Evolutionary conservation across 2,888 invertebrate species (phyloP).

Genomic region (Anagyrus pseudococci): DNA sequence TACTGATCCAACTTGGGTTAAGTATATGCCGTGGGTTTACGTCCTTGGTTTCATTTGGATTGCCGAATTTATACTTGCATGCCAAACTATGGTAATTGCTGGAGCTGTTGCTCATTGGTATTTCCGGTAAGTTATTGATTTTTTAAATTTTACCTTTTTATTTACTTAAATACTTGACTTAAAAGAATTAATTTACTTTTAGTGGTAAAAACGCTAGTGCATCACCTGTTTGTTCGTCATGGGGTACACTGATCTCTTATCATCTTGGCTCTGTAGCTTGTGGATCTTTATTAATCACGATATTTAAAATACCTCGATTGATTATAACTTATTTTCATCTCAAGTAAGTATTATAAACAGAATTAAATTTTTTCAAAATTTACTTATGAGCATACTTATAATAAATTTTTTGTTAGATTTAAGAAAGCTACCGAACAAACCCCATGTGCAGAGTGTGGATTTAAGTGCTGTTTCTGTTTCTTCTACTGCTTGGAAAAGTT

Average conservation of each 20-base stretch:
- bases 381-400: not conserved
- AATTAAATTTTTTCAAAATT: not conserved
- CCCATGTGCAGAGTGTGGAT: slow-evolving; percentile 76
- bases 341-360: slow-evolving; percentile 70
- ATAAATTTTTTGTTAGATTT: too few relatives aligned
- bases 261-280: slow-evolving; percentile 95
- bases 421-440: slow-evolving; percentile 74
- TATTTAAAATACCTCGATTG: slow-evolving; percentile 89
- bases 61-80: slow-evolving; percentile 91
- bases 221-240: slow-evolving; percentile 74
- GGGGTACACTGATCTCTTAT: slow-evolving; percentile 81
- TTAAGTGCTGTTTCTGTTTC: slow-evolving; percentile 87
- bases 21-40: slow-evolving; percentile 95
- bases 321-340: slow-evolving; percentile 88
- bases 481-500: slow-evolving; percentile 91
- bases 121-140: slow-evolving; percentile 70
- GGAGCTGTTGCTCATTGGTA: slow-evolving; percentile 95
- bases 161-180: not conserved
- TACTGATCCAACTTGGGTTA: slow-evolving; percentile 78
- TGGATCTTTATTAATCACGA: slow-evolving; percentile 90
- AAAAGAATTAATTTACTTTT: slow-evolving; percentile 26
- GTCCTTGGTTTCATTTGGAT: slow-evolving; percentile 84
- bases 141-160: slow-evolving; percentile 24
- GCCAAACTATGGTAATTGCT: slow-evolving; percentile 93
- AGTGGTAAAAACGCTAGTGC: slow-evolving; percentile 73